Percentiles rank a stretch among this genome's conserved stretches.
Conservation (phyloP, 2,113 vertebrate species). For the Spea bombifrons region DNA sequence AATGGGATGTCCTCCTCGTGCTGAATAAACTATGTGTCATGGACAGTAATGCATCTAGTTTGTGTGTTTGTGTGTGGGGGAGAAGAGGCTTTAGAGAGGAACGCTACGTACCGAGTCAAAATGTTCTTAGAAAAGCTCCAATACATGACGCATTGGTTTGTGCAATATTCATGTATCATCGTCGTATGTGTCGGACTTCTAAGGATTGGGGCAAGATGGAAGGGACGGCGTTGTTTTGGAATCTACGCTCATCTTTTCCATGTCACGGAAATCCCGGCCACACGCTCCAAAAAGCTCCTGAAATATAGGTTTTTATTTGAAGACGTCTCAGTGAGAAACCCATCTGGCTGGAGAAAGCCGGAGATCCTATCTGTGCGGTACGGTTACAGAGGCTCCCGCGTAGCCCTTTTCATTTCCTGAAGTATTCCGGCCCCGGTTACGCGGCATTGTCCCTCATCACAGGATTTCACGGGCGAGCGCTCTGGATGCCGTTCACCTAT, state of each 20-base stretch:
- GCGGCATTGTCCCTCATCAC: constrained; percentile 31
- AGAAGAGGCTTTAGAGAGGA: constrained; percentile 4
- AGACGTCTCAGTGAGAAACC: not conserved
- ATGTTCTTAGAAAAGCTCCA: not conserved
- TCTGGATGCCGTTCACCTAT: constrained; percentile 37
- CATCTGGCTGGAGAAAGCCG: not conserved
- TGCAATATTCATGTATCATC: not conserved
- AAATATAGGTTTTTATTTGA: not conserved
- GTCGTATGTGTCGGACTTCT: not conserved
- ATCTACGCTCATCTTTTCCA: constrained; percentile 3
- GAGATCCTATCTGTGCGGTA: constrained; percentile 27
- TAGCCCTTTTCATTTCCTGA: constrained; percentile 32
- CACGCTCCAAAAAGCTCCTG: not conserved
- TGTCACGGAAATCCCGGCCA: not conserved
- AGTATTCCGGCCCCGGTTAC: constrained; percentile 11
- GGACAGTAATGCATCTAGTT: not conserved
- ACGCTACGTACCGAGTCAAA: constrained; percentile 9
- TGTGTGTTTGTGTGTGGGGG: not conserved
- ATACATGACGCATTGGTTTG: not conserved
- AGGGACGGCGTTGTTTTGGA: not conserved
- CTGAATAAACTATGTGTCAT: constrained; percentile 12
- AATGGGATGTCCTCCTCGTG: constrained; percentile 11
- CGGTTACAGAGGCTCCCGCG: constrained; percentile 15
- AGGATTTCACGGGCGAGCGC: constrained; percentile 37
- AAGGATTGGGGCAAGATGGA: not conserved